phyloP scores from a whole-genome alignment of 2,888 invertebrate species.

The Mechanitis mazaeus region DNA sequence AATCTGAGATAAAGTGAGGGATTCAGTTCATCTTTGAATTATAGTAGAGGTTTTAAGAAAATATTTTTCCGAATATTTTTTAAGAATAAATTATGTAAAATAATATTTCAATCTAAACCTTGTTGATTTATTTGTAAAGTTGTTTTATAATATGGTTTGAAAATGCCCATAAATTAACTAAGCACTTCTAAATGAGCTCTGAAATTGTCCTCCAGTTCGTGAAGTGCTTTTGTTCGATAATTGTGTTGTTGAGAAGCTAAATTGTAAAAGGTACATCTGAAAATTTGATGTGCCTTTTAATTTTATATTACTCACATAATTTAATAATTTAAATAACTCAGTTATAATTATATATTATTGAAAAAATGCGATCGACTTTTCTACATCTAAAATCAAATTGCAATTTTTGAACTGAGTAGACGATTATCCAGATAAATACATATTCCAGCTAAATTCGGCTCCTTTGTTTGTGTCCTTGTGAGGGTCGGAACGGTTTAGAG shows the following conservation, averaged over 20 bases:
- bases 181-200: conserved; percentile 1
- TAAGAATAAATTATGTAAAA: neutral
- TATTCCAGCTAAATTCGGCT: conserved; percentile 32
- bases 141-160: conserved; percentile 5
- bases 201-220: conserved; percentile 2
- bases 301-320: neutral
- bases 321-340: neutral
- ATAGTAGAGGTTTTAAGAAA: neutral
- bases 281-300: neutral
- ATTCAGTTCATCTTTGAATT: no score
- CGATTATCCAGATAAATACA: conserved; percentile 2
- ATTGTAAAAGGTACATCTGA: neutral
- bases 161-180: neutral
- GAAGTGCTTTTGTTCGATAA: conserved; percentile 5
- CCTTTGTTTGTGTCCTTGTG: conserved; percentile 48
- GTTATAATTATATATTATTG: neutral
- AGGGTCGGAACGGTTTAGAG: conserved; percentile 63
- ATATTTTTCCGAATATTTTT: neutral
- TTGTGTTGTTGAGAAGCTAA: conserved; percentile 6
- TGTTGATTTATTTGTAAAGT: neutral
- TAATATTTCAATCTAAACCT: conserved; percentile 3
- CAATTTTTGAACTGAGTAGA: neutral
- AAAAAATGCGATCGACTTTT: no score
- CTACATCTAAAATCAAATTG: neutral
- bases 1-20: neutral